Evolutionary conservation across 2,888 invertebrate species (phyloP), one percentile per base, ranked within the genome.

Genomic region (Rugalucina vietnamica): DNA sequence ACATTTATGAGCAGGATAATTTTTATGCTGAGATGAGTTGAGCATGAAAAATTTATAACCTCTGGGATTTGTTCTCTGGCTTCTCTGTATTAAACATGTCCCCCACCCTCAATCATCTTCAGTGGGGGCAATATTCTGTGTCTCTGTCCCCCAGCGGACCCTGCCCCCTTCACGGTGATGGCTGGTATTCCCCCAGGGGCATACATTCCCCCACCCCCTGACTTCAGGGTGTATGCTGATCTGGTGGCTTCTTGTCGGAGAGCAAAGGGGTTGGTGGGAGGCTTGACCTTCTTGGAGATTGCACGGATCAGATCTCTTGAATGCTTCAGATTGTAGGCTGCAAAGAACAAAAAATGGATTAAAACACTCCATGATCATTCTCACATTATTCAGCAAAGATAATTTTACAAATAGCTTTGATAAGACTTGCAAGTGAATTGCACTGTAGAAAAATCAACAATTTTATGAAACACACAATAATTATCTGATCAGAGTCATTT

Each of bases 261-360:
- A 49, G 77, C 54, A 76, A 88, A 50, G 14, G 82, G 29, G 32
- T 76, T 77, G n/a, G n/a, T n/a, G 24, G 81, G 76, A 8, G 92
- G 90, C 72, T 93, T 94, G 24, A 94, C 94, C 37, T 93, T 90
- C 87, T 93, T 93, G 24, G 93, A 91, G 79, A 94, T 94, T 43
- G 94, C 94, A 69, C 94, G 90, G 71, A 94, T 91, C n/a, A 94
- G 88, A 79, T 94, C 94, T 32, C 94, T 85, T 0, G 94, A 90
- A 84, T 94, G 94, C 86, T 94, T 94, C 81, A 94, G 84, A 78
- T 92, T 94, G 91, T 92, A 94, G 1, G 94, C 94, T 94, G 90
- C 4, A 89, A 88, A 74, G 69, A 77, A 43, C 24, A 69, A 70
- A 70, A 36, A 36, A n/a, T 43, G 43, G 43, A 43, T 8, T 43